Base-by-base conservation (phyloP, 2,797 vertebrate species). In the Amniataba percoides region DNA sequence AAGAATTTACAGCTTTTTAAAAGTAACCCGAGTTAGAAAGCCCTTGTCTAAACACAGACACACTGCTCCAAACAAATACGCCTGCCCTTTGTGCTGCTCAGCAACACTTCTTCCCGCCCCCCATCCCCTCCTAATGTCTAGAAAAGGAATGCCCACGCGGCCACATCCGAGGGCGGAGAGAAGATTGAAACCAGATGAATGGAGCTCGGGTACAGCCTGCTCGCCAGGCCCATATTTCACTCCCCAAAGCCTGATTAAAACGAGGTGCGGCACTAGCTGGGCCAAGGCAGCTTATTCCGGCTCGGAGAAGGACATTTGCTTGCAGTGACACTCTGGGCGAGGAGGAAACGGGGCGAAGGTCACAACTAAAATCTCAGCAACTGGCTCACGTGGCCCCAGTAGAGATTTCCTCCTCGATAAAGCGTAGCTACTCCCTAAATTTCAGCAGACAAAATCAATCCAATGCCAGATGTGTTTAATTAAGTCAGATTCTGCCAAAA, bases 161-260 rank as follows among this genome's bases (percentile, higher is more conserved):
- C 90, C 92, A 92, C 92, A 94, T 94, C 86, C 82, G 83, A 91
- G 85, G 93, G 87, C 68, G 83, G 80, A 87, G 88, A 87, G 93
- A 92, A 95, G 95, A 96, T 95, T 95, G 94, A 95, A 95, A 95
- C 92, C 95, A 95, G 95, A 96, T 95, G 95, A 95, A 94, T 91
- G 90, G 88, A 91, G 87, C 75, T 74, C 40, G 82, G 89, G 90
- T 91, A 83, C 84, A 79, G 90, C 83, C 51, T 74, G 86, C 81
- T 89, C 56, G 63, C 88, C 86, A 88, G 89, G 89, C 87, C 91
- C 81, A 93, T 94, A 93, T 95, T 95, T 95, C 92, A 94, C 88
- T 95, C 93, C 90, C 88, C 80, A 71, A 93, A 93, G 93, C 78
- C 90, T 94, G 94, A 95, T 95, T 96, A 95, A 94, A 95, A 94